phyloP scores from a whole-genome alignment of 2,797 vertebrate genomes.

The Prunella strophiata region DNA sequence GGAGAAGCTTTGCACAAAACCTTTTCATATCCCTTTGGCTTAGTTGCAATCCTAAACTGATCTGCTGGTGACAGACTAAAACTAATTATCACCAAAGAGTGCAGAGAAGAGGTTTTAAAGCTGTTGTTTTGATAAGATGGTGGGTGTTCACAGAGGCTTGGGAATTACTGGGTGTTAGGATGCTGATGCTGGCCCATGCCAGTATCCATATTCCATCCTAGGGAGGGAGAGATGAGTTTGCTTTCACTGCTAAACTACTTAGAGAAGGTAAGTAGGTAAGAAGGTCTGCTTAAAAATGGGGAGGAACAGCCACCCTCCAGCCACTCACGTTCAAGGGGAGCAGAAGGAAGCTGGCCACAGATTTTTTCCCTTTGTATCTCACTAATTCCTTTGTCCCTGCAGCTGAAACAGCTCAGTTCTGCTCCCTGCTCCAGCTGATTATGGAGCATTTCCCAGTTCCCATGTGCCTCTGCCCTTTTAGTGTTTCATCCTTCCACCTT shows the following conservation, averaged over 20 bases:
- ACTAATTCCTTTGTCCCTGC: background rate
- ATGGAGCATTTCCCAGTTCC: background rate
- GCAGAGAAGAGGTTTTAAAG: background rate
- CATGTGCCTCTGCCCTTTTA: accelerated
- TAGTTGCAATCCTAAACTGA: background rate
- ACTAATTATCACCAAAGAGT: background rate
- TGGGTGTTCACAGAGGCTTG: background rate
- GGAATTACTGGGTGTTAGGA: background rate
- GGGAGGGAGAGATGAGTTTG: background rate
- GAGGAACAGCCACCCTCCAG: background rate
- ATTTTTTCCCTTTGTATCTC: background rate
- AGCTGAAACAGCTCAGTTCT: background rate
- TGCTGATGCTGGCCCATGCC: accelerated
- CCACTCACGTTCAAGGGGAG: background rate
- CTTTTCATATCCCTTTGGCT: background rate
- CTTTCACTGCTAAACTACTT: background rate
- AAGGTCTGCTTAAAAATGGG: background rate
- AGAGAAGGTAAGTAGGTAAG: no score
- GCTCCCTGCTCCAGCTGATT: background rate
- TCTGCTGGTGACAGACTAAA: background rate
- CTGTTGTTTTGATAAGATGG: background rate
- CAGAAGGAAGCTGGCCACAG: background rate
- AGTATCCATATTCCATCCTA: accelerated
- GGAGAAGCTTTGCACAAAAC: background rate
- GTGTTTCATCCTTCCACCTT: background rate